phyloP scores from a whole-genome alignment of 2,888 invertebrate species.

The Allacma fusca region DNA sequence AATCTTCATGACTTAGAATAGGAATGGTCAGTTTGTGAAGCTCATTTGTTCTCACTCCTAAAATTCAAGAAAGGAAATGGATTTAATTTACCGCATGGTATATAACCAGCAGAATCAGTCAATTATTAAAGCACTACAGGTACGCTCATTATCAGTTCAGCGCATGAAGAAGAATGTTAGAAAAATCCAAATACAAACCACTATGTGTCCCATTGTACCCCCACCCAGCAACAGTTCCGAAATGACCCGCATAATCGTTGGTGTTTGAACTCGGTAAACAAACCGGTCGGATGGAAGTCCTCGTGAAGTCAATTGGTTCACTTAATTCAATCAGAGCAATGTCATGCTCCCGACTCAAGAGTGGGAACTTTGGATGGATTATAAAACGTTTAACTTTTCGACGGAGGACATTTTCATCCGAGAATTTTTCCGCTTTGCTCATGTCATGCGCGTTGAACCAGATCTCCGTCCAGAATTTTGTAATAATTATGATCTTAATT shows the following conservation, averaged over 20 bases:
- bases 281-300: conserved; percentile 33
- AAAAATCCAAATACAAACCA: too few relatives aligned
- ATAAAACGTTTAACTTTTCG: conserved; percentile 43
- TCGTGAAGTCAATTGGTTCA: conserved; percentile 40
- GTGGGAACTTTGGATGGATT: conserved; percentile 34
- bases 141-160: too few relatives aligned
- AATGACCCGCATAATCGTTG: conserved; percentile 27
- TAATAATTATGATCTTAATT: too few relatives aligned
- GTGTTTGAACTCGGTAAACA: conserved; percentile 31
- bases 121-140: neutral
- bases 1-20: conserved; percentile 35
- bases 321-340: conserved; percentile 40
- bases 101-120: neutral
- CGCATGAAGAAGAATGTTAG: too few relatives aligned
- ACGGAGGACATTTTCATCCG: conserved; percentile 28
- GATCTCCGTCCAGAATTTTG: conserved; percentile 33
- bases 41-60: conserved; percentile 32
- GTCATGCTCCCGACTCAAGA: conserved; percentile 39
- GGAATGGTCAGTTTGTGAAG: conserved; percentile 39
- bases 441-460: conserved; percentile 45
- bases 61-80: neutral
- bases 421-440: conserved; percentile 26
- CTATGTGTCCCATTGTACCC: conserved; percentile 39
- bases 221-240: conserved; percentile 36
- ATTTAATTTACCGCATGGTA: neutral